Base-by-base conservation (phyloP, 2,888 invertebrate genomes). In the Steinernema carpocapsae region DNA sequence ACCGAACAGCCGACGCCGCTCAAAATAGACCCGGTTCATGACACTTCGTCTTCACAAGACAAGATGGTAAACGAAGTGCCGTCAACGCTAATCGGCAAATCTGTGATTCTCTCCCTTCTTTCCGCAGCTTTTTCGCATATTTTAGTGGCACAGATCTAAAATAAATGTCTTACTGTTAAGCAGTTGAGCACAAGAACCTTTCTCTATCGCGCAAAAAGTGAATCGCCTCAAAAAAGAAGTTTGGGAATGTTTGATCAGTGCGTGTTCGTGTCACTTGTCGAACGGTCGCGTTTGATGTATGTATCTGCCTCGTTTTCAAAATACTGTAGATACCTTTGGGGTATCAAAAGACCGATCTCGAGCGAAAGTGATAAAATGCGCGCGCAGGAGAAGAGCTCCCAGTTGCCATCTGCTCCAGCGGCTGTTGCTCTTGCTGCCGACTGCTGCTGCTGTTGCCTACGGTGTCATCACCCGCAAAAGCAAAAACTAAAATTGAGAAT, bases 21-120 rank as follows among this genome's bases (percentile, higher is more conserved):
- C 64, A 64, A 64, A 64, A 64, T 64, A 64, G 64, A 64, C 64
- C 32, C 64, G 64, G 64, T 32, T 32, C 64, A 64, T 37, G 64
- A 64, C 64, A 32, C 64, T 64, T 37, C 37, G 37, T 64, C 64
- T 64, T 64, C 64, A 17, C 22, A 64, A 64, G 64, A 64, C 64
- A 64, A 32, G 37, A 64, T 64, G 32, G 64, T 64, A 37, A 64
- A 64, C 64, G 64, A 64, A 17, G 64, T 29, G 64, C 26, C 64
- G 64, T 32, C 64, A 17, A n/a, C 64, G 56, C 56, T 19, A 56
- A 19, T 12, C 26, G 56, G 56, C 64, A 64, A 26, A 32, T 64
- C 64, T 29, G 64, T 32, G 32, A 64, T 64, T 29, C 17, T 32
- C 17, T 17, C 32, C 64, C 64, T 64, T 64, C 32, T 32, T 29